A percentile compares a stretch with the other conserved stretches of the same genome.
These are phyloP conservation scores for Apostichopus leukothele DNA, from an alignment of 53 echinoderm and acorn worm genomes.

Conservation along the genomic window DNA sequence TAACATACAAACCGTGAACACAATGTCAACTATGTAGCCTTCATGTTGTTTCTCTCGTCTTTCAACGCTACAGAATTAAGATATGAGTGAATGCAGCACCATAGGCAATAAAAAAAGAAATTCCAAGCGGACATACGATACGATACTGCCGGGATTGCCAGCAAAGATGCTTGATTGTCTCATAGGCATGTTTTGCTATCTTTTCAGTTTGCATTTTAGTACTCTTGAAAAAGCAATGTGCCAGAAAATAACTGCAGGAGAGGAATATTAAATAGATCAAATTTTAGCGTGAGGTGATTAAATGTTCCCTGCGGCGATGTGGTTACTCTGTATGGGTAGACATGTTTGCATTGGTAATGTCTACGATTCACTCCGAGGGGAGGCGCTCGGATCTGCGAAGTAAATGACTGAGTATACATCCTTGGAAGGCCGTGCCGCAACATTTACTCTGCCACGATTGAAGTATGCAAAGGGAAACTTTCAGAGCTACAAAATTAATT, in stretches of 20 bases:
- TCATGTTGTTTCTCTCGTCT: no score
- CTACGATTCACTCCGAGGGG: slow-evolving; percentile 14
- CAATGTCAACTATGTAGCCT: background rate
- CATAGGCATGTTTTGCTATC: slow-evolving; percentile 36
- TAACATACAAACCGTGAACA: background rate
- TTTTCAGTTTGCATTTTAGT: slow-evolving; percentile 31
- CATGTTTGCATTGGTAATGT: slow-evolving; percentile 41
- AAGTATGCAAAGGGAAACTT: slow-evolving; percentile 3
- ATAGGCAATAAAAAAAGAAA: slow-evolving; percentile 22
- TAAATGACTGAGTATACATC: background rate
- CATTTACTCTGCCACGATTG: background rate
- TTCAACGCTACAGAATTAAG: background rate
- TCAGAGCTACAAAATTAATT: slow-evolving; percentile 10
- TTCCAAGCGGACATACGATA: slow-evolving; percentile 20
- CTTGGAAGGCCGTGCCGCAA: slow-evolving; percentile 17
- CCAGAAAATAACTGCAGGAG: slow-evolving; percentile 26
- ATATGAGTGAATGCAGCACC: background rate
- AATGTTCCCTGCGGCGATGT: slow-evolving; percentile 29
- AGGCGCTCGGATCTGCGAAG: background rate
- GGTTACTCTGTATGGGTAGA: slow-evolving; percentile 33
- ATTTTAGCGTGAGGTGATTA: slow-evolving; percentile 41
- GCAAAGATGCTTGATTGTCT: slow-evolving; percentile 7
- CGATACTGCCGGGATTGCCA: slow-evolving; percentile 9
- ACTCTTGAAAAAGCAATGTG: slow-evolving; percentile 29
- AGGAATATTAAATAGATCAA: slow-evolving; percentile 42